Base-by-base conservation (phyloP, 1,140 invertebrate species). In the Idris sp. region DNA sequence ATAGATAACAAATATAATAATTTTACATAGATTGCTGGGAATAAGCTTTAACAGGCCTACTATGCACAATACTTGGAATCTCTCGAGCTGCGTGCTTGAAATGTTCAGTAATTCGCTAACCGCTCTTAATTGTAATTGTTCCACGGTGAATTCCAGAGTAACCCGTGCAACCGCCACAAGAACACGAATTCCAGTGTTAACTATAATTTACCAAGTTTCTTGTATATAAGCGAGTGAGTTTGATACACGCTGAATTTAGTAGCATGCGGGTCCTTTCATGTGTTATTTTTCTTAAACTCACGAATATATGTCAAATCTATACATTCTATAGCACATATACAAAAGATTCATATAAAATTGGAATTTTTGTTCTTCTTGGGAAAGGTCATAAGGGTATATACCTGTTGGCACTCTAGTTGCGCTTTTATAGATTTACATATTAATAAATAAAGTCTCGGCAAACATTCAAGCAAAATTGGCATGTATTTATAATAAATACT, bases 111-210 rank as follows among this genome's bases (percentile, higher is more conserved):
- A 86, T 86, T 86, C 82, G 83, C 85, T 86, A 85, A 87, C 83
- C 81, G 81, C 83, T 84, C 82, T 86, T 88, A 87, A 87, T 86
- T 87, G 85, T 86, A 87, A 87, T 87, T 85, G 85, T 85, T 81
- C 80, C 68, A 79, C 79, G 77, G 81, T 78, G 80, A 79, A 86
- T 87, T 86, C 84, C 85, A 74, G 67, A 79, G 78, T 78, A 83
- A 75, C 77, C 75, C 77, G 74, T 65, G 67, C 77, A 67, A 76
- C 44, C 68, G 53, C 41, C 19, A 68, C 73, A 87, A 86, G 84
- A 87, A 85, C 81, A 81, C 74, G 67, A 82, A 87, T 87, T 87
- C 86, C 86, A 80, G 53, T 80, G 82, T 86, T 85, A 85, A 83
- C 81, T 79, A 85, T 83, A 85, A 83, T 84, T 86, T 81, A 85